Percentiles rank a stretch among this genome's conserved stretches.
Conservation (phyloP, 2,888 invertebrate species). For the Gymnocheta viridis region DNA sequence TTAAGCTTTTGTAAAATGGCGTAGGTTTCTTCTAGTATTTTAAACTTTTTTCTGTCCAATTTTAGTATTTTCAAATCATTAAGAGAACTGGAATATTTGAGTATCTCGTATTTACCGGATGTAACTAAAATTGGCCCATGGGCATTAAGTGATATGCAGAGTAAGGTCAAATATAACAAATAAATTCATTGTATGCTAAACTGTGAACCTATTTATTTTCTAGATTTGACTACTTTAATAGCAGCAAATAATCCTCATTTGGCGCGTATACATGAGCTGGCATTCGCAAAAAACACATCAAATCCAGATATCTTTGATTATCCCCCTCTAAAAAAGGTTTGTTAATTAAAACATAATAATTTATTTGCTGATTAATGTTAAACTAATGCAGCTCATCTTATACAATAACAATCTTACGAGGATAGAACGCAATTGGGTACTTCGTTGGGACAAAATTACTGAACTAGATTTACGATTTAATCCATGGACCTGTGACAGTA, state of each 20-base stretch:
- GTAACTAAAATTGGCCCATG: slow-evolving; percentile 84
- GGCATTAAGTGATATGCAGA: slow-evolving; percentile 84
- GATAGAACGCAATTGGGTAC: slow-evolving; percentile 84
- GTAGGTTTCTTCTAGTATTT: not conserved
- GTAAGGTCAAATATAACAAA: slow-evolving; percentile 72
- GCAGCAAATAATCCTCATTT: slow-evolving; percentile 86
- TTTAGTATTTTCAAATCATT: slow-evolving; percentile 87
- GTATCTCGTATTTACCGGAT: slow-evolving; percentile 86
- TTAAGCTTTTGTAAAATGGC: too few relatives aligned
- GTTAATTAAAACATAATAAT: not conserved
- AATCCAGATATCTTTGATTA: slow-evolving; percentile 84
- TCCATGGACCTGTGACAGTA: slow-evolving; percentile 90
- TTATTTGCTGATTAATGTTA: slow-evolving; percentile 65
- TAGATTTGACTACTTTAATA: slow-evolving; percentile 84
- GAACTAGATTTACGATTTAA: slow-evolving; percentile 88
- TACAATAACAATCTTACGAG: slow-evolving; percentile 85
- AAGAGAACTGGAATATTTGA: slow-evolving; percentile 85
- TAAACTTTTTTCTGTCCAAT: slow-evolving; percentile 58
- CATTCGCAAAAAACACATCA: slow-evolving; percentile 83
- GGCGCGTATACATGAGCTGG: slow-evolving; percentile 84
- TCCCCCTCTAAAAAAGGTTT: slow-evolving; percentile 86
- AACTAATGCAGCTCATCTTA: slow-evolving; percentile 85
- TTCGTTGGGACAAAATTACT: slow-evolving; percentile 87
- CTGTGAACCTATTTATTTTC: not conserved
- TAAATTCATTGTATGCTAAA: not conserved